phyloP scores from a whole-genome alignment of 1,140 invertebrate species.

The Plodia interpunctella region DNA sequence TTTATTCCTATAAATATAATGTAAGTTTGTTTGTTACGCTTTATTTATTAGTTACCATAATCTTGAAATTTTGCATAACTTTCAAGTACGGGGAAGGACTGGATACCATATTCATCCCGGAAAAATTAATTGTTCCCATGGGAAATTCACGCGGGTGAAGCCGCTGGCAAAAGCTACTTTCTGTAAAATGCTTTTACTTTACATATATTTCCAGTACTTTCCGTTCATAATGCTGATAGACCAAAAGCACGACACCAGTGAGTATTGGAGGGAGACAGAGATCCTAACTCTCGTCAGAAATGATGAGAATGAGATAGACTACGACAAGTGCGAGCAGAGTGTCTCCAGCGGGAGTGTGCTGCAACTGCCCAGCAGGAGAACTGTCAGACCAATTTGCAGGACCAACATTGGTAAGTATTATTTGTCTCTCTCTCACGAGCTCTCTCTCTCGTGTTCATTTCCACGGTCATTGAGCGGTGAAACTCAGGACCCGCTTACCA shows the following conservation, averaged over 20 bases:
- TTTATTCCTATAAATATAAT: no score
- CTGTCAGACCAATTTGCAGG: constrained; percentile 50
- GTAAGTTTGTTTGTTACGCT: no score
- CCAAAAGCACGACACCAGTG: constrained; percentile 49
- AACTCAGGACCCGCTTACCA: no score
- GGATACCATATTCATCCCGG: no score
- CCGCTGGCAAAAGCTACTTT: no score
- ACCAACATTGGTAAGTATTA: constrained; percentile 36
- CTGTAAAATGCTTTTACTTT: not conserved
- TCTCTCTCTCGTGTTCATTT: no score
- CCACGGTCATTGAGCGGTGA: no score
- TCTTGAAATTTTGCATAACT: no score
- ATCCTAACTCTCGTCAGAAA: constrained; percentile 45
- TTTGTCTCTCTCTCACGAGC: not conserved
- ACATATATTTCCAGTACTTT: constrained; percentile 39
- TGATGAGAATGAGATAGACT: constrained; percentile 44
- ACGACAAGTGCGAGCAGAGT: constrained; percentile 40
- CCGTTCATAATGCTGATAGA: constrained; percentile 59
- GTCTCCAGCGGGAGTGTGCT: constrained; percentile 20
- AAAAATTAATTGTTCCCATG: no score
- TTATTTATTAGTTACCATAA: no score
- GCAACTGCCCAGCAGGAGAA: constrained; percentile 35
- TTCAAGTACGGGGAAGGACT: no score
- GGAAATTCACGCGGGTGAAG: no score
- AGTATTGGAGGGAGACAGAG: constrained; percentile 60